phyloP scores from a whole-genome alignment of 2,797 vertebrate genomes.

The Apogon hyalosoma region DNA sequence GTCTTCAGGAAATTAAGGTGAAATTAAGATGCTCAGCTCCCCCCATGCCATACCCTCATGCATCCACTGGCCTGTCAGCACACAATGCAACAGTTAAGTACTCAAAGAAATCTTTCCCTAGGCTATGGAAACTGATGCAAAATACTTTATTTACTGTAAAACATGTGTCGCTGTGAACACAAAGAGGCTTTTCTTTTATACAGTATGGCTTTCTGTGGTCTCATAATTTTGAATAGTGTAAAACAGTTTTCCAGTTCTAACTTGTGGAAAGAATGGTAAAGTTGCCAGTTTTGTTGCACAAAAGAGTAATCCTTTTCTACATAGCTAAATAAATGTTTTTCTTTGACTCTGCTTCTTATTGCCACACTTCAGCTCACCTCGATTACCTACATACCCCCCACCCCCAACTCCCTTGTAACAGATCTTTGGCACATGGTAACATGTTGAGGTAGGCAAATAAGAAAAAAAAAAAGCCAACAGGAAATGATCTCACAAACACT shows the following conservation, averaged over 20 bases:
- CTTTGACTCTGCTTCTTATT: constrained; percentile 21
- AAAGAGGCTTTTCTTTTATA: constrained; percentile 68
- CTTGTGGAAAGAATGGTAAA: constrained; percentile 69
- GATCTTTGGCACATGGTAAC: constrained; percentile 81
- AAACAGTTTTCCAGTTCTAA: constrained; percentile 53
- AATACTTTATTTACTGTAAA: constrained; percentile 42
- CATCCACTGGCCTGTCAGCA: constrained; percentile 1
- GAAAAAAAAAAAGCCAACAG: constrained; percentile 71
- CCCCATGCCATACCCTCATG: constrained; percentile 31
- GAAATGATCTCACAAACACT: constrained; percentile 88
- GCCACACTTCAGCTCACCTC: constrained; percentile 18
- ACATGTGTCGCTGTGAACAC: constrained; percentile 47
- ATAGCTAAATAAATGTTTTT: constrained; percentile 31
- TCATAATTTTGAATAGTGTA: constrained; percentile 33
- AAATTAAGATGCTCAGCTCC: constrained; percentile 67
- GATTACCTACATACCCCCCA: constrained; percentile 56
- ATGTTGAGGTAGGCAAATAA: constrained; percentile 79
- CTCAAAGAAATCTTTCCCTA: constrained; percentile 14
- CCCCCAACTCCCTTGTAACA: constrained; percentile 71
- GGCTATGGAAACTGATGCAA: constrained; percentile 23
- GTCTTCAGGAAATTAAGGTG: constrained; percentile 73
- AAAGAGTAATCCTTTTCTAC: constrained; percentile 21
- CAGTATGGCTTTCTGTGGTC: constrained; percentile 57
- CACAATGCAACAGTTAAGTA: constrained; percentile 12
- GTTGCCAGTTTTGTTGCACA: constrained; percentile 43